These are phyloP conservation scores for Ursus arctos DNA, from an alignment of 2,113 vertebrate genomes.

Conservation along the genomic window DNA sequence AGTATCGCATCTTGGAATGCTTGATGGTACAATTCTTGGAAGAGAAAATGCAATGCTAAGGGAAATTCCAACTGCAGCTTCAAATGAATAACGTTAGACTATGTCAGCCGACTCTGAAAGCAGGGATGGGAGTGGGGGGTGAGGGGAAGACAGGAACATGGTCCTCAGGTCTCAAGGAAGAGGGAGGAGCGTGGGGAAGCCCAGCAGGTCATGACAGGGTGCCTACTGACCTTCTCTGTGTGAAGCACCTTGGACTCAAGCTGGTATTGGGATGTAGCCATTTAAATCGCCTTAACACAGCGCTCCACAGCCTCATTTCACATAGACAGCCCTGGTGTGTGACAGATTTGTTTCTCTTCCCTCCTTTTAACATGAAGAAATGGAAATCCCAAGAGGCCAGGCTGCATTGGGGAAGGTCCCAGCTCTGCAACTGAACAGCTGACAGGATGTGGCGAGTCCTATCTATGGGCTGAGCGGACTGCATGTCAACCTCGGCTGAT, in stretches of 20 bases:
- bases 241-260: neutral
- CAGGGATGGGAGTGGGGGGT: neutral
- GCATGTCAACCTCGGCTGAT: neutral
- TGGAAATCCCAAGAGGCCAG: neutral
- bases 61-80: neutral
- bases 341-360: neutral
- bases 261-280: neutral
- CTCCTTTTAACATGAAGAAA: neutral
- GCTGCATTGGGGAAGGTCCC: neutral
- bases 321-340: neutral
- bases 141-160: neutral
- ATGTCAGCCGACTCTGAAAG: neutral
- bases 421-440: neutral
- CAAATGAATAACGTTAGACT: neutral
- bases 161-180: neutral
- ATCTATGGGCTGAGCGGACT: neutral
- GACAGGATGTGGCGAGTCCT: neutral
- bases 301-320: neutral
- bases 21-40: neutral
- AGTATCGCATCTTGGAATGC: neutral
- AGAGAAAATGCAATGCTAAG: neutral
- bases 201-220: neutral
- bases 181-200: neutral
- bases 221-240: neutral
- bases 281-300: neutral